Percentiles rank a stretch among this genome's conserved stretches.
Evolutionary conservation across 2,113 vertebrate genomes (phyloP).

Genomic region (Notothenia rossii): DNA sequence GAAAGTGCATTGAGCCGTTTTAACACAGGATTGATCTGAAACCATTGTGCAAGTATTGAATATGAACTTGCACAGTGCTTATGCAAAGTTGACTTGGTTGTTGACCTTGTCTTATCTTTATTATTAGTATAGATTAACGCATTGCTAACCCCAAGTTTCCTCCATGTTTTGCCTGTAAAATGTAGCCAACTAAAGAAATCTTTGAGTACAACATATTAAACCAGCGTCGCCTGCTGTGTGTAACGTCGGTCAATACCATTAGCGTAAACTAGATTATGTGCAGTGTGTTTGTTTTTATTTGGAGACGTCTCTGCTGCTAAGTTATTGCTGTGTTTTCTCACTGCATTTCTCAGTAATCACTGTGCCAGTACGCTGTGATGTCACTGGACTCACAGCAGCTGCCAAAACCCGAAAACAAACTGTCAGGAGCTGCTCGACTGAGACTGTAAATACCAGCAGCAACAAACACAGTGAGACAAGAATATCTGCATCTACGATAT

Average conservation of each 20-base stretch:
- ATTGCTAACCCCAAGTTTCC: not conserved
- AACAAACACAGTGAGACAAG: conserved; percentile 33
- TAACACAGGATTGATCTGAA: not conserved
- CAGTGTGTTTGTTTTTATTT: conserved; percentile 65
- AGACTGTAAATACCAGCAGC: conserved; percentile 45
- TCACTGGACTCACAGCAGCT: conserved; percentile 53
- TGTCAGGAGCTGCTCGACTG: conserved; percentile 34
- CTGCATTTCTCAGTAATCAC: conserved; percentile 40
- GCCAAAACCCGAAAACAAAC: conserved; percentile 61
- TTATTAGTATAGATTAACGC: not conserved
- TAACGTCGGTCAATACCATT: conserved; percentile 12
- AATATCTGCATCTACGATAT: conserved; percentile 21
- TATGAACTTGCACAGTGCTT: not conserved
- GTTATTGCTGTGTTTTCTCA: conserved; percentile 50
- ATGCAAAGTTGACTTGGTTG: no score
- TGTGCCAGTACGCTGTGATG: conserved; percentile 54
- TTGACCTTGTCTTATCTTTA: no score
- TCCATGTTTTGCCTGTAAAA: not conserved
- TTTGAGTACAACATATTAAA: not conserved
- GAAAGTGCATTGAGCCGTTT: not conserved
- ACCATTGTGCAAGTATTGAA: not conserved
- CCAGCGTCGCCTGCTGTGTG: not conserved
- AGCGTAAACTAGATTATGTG: conserved; percentile 27
- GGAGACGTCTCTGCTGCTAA: conserved; percentile 36
- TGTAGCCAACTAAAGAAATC: not conserved